phyloP scores from a whole-genome alignment of 2,797 vertebrate species.

The Enteromius fasciolatus region DNA sequence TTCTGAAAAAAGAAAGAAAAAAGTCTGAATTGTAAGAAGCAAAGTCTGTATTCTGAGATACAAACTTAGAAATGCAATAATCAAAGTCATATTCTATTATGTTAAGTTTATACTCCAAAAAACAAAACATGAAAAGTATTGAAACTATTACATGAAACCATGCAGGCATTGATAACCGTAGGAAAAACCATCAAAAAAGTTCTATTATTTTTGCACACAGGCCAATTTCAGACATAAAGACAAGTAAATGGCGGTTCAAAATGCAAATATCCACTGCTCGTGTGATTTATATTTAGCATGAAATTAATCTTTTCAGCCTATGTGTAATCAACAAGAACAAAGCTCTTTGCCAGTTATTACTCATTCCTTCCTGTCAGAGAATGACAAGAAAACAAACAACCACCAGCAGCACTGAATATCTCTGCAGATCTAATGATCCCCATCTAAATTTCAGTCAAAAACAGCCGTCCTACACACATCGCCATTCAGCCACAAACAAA shows the following conservation, averaged over 20 bases:
- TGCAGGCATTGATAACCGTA: not conserved
- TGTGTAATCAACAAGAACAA: conserved; percentile 31
- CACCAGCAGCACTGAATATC: not conserved
- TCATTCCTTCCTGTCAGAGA: conserved; percentile 18
- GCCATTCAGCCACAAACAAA: conserved; percentile 25
- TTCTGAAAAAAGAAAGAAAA: not conserved
- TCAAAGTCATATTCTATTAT: not conserved
- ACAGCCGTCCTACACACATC: not conserved
- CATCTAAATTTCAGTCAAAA: conserved; percentile 32
- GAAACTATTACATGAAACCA: not conserved
- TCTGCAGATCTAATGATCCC: conserved; percentile 36
- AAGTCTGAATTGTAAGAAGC: too few species aligned
- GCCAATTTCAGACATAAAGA: conserved; percentile 1
- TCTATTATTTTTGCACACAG: not conserved
- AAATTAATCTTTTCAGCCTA: conserved; percentile 20
- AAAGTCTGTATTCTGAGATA: not conserved
- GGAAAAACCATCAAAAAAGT: not conserved
- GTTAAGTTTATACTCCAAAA: not conserved
- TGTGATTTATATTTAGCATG: conserved; percentile 23
- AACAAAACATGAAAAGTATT: not conserved
- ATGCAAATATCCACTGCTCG: not conserved
- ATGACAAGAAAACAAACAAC: conserved; percentile 33
- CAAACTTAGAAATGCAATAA: not conserved
- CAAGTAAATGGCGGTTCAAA: not conserved
- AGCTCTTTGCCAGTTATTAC: conserved; percentile 32